Evolutionary conservation across 1,140 invertebrate species (phyloP).

Genomic region (Philopotamus ludificatus): DNA sequence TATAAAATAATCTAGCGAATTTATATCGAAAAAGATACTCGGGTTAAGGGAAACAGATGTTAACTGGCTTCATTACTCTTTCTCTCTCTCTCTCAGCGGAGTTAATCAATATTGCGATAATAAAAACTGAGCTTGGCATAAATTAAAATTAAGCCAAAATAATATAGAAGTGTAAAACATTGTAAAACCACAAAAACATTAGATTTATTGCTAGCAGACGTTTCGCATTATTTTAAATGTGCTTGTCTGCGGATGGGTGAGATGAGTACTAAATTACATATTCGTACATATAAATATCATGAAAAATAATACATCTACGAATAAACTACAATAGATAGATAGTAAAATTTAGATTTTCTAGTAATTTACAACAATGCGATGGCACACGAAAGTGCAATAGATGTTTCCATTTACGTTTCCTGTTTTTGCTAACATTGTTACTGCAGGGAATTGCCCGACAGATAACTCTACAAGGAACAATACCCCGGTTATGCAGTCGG

Average conservation of each 20-base stretch:
- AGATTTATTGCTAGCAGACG: no score
- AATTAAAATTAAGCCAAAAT: no score
- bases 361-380: neutral
- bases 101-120: no score
- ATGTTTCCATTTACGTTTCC: neutral
- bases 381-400: neutral
- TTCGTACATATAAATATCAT: neutral
- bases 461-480: no score
- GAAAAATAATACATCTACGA: no score
- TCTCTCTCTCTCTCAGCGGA: no score
- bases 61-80: neutral
- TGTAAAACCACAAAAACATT: no score
- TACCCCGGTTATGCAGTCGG: neutral
- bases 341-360: no score
- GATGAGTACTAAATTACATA: neutral
- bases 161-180: no score
- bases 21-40: neutral
- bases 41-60: neutral
- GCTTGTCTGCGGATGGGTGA: neutral
- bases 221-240: neutral
- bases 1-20: neutral
- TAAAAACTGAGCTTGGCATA: no score
- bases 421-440: neutral
- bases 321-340: no score
- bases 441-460: neutral